Evolutionary conservation across 1,140 invertebrate genomes (phyloP).

Genomic region (Drosophila ficusphila): DNA sequence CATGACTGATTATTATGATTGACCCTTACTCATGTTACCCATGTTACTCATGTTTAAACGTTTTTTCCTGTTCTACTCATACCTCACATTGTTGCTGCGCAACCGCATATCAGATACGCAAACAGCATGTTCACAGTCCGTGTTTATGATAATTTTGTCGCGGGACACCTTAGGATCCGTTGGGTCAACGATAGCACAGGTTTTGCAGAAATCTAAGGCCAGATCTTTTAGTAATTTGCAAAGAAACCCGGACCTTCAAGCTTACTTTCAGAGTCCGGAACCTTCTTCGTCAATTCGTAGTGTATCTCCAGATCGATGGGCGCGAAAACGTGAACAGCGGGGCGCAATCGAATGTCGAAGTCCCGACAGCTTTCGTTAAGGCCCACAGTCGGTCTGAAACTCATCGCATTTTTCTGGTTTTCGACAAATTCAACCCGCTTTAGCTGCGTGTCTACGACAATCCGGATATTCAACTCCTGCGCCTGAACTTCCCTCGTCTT

Average conservation of each 20-base stretch:
- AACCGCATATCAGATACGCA: conserved; percentile 83
- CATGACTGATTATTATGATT: too few relatives aligned
- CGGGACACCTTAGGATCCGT: conserved; percentile 68
- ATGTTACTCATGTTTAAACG: too few relatives aligned
- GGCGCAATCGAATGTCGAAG: conserved; percentile 66
- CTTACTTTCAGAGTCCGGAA: conserved; percentile 67
- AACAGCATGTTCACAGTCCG: conserved; percentile 76
- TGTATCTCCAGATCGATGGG: conserved; percentile 83
- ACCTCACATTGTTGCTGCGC: conserved; percentile 58
- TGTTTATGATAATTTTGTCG: conserved; percentile 75
- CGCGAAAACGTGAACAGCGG: conserved; percentile 78
- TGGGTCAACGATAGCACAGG: conserved; percentile 77
- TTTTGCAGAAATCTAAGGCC: conserved; percentile 72
- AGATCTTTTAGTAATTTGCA: too few relatives aligned
- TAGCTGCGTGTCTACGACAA: conserved; percentile 68
- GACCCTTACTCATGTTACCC: too few relatives aligned
- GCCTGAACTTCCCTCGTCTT: conserved; percentile 39
- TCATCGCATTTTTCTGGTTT: conserved; percentile 53
- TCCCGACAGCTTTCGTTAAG: conserved; percentile 48
- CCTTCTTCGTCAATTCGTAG: conserved; percentile 70
- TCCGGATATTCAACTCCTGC: conserved; percentile 58
- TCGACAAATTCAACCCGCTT: conserved; percentile 66
- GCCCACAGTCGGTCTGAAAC: conserved; percentile 53
- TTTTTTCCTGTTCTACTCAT: too few relatives aligned
- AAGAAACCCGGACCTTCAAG: too few relatives aligned